Evolutionary conservation across 2,113 vertebrate species (phyloP), one percentile per base, ranked within the genome.

Genomic region (Cynoglossus semilaevis): DNA sequence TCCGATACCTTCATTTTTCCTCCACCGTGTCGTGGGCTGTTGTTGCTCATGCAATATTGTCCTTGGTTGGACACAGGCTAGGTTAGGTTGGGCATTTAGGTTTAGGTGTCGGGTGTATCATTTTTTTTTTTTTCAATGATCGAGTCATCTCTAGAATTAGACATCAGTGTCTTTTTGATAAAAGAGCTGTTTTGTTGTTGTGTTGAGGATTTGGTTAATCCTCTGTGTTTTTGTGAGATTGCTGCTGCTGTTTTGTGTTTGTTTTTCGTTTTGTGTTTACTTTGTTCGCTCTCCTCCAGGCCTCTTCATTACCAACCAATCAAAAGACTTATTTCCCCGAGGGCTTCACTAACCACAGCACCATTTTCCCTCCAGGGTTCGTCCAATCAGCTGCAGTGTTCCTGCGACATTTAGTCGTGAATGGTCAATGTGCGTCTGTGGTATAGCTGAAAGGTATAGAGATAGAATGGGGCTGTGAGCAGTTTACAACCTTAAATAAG

Each of bases 251-350:
- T 41, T 58, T 77, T 58, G 37, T 60, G 1, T 2, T 43, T 44
- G 44, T 66, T 74, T 71, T 58, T n/a, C 35, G 45, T 70, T 72
- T 76, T 51, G 62, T 72, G 19, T 73, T 63, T 57, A 19, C 55
- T 58, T 62, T 59, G 72, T 74, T 61, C 16, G 62, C 58, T 51
- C 56, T 69, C 70, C 59, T 72, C 17, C 76, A 67, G 72, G 70
- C 51, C 40, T 64, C 67, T 79, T 87, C 78, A 87, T 87, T 85
- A 85, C 78, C 66, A 63, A 38, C 9, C 80, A 78, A 83, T 76
- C 81, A 70, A 81, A 50, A 77, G 63, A 37, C 77, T 64, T 16
- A 80, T 85, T 84, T 87, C 78, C 85, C 80, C 80, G 37, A 9
- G 76, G 71, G 80, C 63, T 68, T 58, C 5, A 4, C 85, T 82